These are phyloP conservation scores for Alca torda DNA, from an alignment of 2,797 vertebrate genomes.

Conservation along the genomic window DNA sequence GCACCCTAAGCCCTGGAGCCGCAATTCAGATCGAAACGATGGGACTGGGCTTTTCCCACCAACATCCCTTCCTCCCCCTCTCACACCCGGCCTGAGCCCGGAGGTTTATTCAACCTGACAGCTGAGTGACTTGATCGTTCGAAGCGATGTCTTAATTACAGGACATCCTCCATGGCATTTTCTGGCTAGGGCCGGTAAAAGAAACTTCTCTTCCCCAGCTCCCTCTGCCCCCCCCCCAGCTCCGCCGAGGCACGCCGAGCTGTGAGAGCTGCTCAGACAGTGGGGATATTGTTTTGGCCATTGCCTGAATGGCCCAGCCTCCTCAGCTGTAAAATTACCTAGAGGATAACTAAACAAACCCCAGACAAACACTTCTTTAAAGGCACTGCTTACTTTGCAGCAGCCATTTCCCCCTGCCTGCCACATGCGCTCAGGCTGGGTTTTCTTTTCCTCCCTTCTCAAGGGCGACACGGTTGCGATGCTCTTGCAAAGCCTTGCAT, in stretches of 20 bases:
- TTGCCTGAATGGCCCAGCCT: slow-evolving; percentile 36
- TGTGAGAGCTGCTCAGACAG: slow-evolving; percentile 53
- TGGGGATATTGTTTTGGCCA: slow-evolving; percentile 68
- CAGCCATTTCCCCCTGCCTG: slow-evolving; percentile 37
- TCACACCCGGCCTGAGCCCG: not conserved
- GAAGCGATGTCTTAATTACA: slow-evolving; percentile 57
- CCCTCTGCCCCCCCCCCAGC: not conserved
- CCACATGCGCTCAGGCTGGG: not conserved
- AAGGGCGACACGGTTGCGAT: not conserved
- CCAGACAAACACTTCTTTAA: slow-evolving; percentile 71
- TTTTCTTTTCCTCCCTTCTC: not conserved
- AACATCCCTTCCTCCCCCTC: not conserved
- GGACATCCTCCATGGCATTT: not conserved
- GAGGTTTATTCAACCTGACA: slow-evolving; percentile 64
- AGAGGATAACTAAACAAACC: slow-evolving; percentile 72
- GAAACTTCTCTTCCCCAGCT: not conserved
- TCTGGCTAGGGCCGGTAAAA: not conserved
- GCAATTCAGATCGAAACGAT: not conserved
- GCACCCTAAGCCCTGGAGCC: fast-evolving
- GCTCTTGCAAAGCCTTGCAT: not conserved
- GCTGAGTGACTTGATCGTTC: slow-evolving; percentile 25
- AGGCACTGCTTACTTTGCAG: slow-evolving; percentile 61
- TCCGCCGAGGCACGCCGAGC: not conserved
- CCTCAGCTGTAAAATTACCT: slow-evolving; percentile 73
- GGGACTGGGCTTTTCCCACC: not conserved